Conservation (phyloP, 2,888 invertebrate species). For the Ormyrus nitidulus region DNA sequence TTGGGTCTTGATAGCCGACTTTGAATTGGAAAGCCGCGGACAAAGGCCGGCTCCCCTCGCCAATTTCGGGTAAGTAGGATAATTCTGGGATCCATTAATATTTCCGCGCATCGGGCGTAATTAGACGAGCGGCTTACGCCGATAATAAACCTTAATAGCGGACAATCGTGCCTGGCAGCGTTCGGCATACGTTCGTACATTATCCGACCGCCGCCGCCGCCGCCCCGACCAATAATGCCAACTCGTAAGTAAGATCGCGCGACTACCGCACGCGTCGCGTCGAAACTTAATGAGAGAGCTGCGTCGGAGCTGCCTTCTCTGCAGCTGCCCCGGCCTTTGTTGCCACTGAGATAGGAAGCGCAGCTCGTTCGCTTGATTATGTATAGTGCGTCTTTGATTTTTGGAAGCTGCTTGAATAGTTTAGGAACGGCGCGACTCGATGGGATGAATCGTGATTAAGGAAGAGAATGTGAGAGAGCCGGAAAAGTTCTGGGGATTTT, state of each 20-base stretch:
- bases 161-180: constrained; percentile 5
- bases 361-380: too few species aligned
- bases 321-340: too few species aligned
- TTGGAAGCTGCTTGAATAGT: too few species aligned
- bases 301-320: too few species aligned
- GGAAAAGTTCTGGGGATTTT: too few species aligned
- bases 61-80: constrained; percentile 13
- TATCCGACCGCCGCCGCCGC: constrained; percentile 1
- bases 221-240: constrained; percentile 15
- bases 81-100: constrained; percentile 48
- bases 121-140: constrained; percentile 47
- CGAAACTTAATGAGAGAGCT: too few species aligned
- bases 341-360: too few species aligned
- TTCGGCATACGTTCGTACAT: constrained; percentile 6
- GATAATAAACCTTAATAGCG: constrained; percentile 48
- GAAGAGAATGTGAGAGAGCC: too few species aligned
- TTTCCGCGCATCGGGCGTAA: constrained; percentile 32
- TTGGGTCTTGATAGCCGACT: not conserved
- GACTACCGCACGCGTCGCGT: not conserved
- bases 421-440: too few species aligned
- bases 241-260: constrained; percentile 16
- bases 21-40: not conserved
- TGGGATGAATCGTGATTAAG: too few species aligned
- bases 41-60: constrained; percentile 3
- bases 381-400: too few species aligned